These are phyloP conservation scores for Myripristis murdjan DNA, from an alignment of 2,797 vertebrate species.

Conservation along the genomic window DNA sequence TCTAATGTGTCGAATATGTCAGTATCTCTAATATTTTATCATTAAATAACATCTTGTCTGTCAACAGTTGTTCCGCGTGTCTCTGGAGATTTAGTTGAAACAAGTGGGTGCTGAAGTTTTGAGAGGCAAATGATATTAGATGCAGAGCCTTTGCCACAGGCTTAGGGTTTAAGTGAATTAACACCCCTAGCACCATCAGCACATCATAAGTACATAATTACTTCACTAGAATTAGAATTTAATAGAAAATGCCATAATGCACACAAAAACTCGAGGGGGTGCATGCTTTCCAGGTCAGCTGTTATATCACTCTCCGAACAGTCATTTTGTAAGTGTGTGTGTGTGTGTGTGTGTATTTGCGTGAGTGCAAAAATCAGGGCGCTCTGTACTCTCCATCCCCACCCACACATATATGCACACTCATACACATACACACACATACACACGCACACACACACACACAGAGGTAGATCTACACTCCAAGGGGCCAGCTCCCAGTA, in stretches of 20 bases:
- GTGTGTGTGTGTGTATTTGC: slow-evolving; percentile 30
- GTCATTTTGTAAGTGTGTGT: background rate
- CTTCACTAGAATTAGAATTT: background rate
- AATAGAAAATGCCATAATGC: background rate
- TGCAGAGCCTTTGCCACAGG: no score
- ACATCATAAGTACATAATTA: background rate
- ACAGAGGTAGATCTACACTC: slow-evolving; percentile 69
- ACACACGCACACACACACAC: slow-evolving; percentile 49
- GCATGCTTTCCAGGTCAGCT: no score
- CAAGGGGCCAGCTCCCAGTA: slow-evolving; percentile 75
- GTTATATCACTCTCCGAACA: slow-evolving; percentile 11
- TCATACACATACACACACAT: slow-evolving; percentile 24
- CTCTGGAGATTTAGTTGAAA: background rate
- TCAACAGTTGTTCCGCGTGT: no score
- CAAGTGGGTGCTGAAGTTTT: background rate
- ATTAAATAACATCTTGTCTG: no score
- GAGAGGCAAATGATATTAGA: background rate
- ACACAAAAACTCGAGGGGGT: background rate
- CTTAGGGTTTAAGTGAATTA: no score
- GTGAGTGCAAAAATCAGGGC: slow-evolving; percentile 62
- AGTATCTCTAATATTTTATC: no score
- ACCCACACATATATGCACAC: slow-evolving; percentile 24
- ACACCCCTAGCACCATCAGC: no score
- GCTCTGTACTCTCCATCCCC: slow-evolving; percentile 32
- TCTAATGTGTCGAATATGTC: no score